phyloP scores from a whole-genome alignment of 1,140 invertebrate species.

The Polypedilum vanderplanki region DNA sequence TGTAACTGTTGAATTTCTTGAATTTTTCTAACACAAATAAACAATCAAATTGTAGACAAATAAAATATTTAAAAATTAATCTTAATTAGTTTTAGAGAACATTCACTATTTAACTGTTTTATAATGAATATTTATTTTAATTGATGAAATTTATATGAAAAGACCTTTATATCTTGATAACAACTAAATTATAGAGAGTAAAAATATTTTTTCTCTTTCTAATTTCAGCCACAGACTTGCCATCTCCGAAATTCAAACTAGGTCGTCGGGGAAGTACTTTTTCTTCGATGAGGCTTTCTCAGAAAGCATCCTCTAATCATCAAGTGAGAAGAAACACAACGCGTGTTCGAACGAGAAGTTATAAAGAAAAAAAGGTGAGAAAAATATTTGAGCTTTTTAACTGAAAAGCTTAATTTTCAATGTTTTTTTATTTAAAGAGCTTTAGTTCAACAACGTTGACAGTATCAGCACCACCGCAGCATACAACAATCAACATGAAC shows the following conservation, averaged over 20 bases:
- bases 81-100: too few relatives aligned
- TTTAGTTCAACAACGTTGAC: neutral
- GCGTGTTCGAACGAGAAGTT: conserved; percentile 43
- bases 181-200: too few relatives aligned
- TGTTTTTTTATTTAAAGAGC: neutral
- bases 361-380: conserved; percentile 37
- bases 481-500: neutral
- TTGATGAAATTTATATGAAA: too few relatives aligned
- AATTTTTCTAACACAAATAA: too few relatives aligned
- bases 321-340: conserved; percentile 49
- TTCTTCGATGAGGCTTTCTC: conserved; percentile 48
- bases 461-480: neutral
- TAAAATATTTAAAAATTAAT: too few relatives aligned
- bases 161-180: too few relatives aligned
- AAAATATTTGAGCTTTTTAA: neutral
- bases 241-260: conserved; percentile 43
- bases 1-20: too few relatives aligned
- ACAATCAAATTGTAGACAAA: too few relatives aligned
- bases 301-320: conserved; percentile 40
- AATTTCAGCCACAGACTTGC: conserved; percentile 42
- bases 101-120: too few relatives aligned
- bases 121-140: too few relatives aligned
- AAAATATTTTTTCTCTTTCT: too few relatives aligned
- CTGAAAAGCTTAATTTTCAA: neutral
- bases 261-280: conserved; percentile 46